A percentile compares a stretch with the other conserved stretches of the same genome.
These are phyloP conservation scores for Phengaris alcon DNA, from an alignment of 2,888 invertebrate genomes.

Conservation along the genomic window DNA sequence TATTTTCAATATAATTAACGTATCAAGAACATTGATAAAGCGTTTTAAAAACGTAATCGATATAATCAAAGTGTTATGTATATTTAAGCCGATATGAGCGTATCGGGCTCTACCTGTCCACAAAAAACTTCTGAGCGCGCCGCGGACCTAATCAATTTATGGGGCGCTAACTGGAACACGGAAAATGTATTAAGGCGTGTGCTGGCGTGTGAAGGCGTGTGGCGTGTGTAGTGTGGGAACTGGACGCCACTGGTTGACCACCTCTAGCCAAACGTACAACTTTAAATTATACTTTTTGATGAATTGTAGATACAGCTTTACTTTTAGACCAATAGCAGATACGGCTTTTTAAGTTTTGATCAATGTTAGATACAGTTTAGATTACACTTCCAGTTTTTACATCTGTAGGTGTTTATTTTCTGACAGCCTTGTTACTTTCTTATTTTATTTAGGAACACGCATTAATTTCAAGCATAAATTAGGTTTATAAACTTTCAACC, in stretches of 20 bases:
- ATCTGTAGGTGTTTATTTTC: no score
- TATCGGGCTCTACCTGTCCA: slow-evolving; percentile 54
- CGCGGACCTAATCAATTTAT: slow-evolving; percentile 77
- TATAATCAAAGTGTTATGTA: slow-evolving; percentile 8
- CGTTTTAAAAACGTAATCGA: slow-evolving; percentile 18
- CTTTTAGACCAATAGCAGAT: not conserved
- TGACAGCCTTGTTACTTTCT: no score
- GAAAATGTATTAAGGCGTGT: slow-evolving; percentile 76
- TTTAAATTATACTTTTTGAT: no score
- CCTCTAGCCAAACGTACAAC: not conserved
- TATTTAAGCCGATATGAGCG: slow-evolving; percentile 10
- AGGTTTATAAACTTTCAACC: no score
- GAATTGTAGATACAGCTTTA: not conserved
- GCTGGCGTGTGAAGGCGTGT: slow-evolving; percentile 32
- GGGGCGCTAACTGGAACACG: slow-evolving; percentile 78
- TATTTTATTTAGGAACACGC: no score
- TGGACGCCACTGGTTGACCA: slow-evolving; percentile 5
- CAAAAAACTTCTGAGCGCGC: slow-evolving; percentile 72
- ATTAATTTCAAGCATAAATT: no score
- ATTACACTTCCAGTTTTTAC: no score
- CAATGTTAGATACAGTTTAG: not conserved
- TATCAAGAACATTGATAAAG: slow-evolving; percentile 15
- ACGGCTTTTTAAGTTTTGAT: not conserved
- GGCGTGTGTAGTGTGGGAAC: slow-evolving; percentile 29
- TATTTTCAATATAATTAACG: not conserved